A percentile compares a stretch with the other conserved stretches of the same genome.
Conservation (phyloP, 1,140 invertebrate genomes). For the Himalopsyche phryganea region DNA sequence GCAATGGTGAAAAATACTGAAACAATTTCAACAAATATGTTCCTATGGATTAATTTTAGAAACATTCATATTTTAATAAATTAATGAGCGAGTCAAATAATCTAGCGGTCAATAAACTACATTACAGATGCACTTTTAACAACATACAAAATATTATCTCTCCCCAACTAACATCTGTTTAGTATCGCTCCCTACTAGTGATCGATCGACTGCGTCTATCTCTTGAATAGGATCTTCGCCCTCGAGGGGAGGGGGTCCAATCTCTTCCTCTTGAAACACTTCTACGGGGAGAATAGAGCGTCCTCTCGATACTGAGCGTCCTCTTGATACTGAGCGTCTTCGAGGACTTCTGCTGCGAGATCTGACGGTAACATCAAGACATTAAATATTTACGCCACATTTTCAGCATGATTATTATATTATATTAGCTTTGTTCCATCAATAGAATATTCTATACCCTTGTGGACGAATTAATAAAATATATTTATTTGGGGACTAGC, state of each 20-base stretch:
- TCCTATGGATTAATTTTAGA: no score
- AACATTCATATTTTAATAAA: no score
- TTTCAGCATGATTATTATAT: background rate
- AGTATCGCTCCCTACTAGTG: no score
- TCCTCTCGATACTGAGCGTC: background rate
- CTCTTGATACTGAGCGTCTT: background rate
- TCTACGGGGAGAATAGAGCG: slow-evolving; percentile 12
- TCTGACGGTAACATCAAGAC: background rate
- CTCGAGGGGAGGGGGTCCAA: background rate
- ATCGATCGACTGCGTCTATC: slow-evolving; percentile 1
- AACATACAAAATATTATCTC: no score
- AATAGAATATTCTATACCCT: background rate
- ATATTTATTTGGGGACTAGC: background rate
- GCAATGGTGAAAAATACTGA: no score
- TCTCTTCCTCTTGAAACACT: background rate
- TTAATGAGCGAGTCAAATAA: no score
- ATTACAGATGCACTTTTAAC: no score
- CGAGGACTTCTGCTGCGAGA: background rate
- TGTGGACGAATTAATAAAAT: background rate
- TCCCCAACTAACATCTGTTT: no score
- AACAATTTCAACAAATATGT: no score
- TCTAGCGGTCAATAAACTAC: no score
- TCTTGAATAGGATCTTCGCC: slow-evolving; percentile 4
- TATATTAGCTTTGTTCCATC: background rate
- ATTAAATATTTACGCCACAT: background rate